phyloP scores from a whole-genome alignment of 2,888 invertebrate species.

The Platycheirus albimanus region DNA sequence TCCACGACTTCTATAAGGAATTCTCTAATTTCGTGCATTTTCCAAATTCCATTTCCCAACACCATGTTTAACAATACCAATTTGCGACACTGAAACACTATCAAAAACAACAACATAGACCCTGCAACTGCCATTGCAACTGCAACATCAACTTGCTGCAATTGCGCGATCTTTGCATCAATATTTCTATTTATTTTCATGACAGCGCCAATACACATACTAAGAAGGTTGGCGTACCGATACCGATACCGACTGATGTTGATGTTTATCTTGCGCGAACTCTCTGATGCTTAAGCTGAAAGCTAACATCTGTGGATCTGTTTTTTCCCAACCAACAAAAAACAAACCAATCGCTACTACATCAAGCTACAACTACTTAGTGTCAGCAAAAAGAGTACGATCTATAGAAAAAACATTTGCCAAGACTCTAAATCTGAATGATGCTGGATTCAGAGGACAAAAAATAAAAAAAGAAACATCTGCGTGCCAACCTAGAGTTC shows the following conservation, averaged over 20 bases:
- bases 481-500: slow-evolving; percentile 53
- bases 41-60: slow-evolving; percentile 42
- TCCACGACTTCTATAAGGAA: slow-evolving; percentile 2
- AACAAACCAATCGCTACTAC: not conserved
- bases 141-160: slow-evolving; percentile 15
- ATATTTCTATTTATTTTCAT: slow-evolving; percentile 50
- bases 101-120: slow-evolving; percentile 20
- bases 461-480: slow-evolving; percentile 47
- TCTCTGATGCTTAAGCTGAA: slow-evolving; percentile 33
- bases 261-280: slow-evolving; percentile 62
- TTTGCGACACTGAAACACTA: slow-evolving; percentile 30
- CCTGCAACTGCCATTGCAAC: not conserved
- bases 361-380: slow-evolving; percentile 32
- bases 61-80: not conserved
- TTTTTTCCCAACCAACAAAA: not conserved
- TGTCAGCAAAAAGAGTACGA: slow-evolving; percentile 23
- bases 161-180: slow-evolving; percentile 56
- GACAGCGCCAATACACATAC: slow-evolving; percentile 37
- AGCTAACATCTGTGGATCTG: slow-evolving; percentile 56
- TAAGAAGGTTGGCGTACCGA: no score
- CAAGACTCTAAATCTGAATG: slow-evolving; percentile 2
- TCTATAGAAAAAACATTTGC: not conserved
- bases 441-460: slow-evolving; percentile 41
- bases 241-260: slow-evolving; percentile 21
- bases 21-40: slow-evolving; percentile 43